Evolutionary conservation across 2,888 invertebrate species (phyloP).

Genomic region (Selenia dentaria): DNA sequence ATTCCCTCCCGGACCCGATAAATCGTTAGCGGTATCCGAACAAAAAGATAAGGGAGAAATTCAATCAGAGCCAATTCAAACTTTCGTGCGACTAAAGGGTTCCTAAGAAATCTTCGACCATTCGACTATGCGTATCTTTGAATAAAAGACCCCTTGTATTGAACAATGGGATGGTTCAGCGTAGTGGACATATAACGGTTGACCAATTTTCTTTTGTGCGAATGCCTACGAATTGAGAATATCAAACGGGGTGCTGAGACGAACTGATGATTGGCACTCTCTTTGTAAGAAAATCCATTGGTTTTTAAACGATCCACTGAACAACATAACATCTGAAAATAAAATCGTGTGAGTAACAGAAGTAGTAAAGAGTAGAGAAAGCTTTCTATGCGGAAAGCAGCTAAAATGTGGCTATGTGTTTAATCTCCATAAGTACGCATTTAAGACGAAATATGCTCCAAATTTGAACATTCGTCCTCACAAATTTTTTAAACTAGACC

Average conservation of each 20-base stretch:
- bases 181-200: constrained; percentile 80
- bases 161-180: constrained; percentile 74
- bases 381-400: too few species aligned
- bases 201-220: constrained; percentile 82
- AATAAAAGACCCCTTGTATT: constrained; percentile 70
- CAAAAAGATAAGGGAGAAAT: constrained; percentile 50
- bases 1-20: constrained; percentile 17
- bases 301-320: constrained; percentile 69
- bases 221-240: constrained; percentile 75
- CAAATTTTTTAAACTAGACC: too few species aligned
- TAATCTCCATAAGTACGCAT: too few species aligned
- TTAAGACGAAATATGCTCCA: too few species aligned
- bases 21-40: constrained; percentile 37
- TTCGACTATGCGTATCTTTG: constrained; percentile 56
- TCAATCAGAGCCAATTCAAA: constrained; percentile 57
- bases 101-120: constrained; percentile 49
- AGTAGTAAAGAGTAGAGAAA: too few species aligned
- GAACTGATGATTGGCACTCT: constrained; percentile 69
- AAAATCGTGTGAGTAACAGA: constrained; percentile 27
- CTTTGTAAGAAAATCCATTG: constrained; percentile 66
- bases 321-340: constrained; percentile 43
- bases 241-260: constrained; percentile 68
- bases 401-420: too few species aligned
- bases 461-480: too few species aligned
- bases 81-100: constrained; percentile 58